phyloP scores from a whole-genome alignment of 2,113 vertebrate genomes.

The Brachyistius frenatus region DNA sequence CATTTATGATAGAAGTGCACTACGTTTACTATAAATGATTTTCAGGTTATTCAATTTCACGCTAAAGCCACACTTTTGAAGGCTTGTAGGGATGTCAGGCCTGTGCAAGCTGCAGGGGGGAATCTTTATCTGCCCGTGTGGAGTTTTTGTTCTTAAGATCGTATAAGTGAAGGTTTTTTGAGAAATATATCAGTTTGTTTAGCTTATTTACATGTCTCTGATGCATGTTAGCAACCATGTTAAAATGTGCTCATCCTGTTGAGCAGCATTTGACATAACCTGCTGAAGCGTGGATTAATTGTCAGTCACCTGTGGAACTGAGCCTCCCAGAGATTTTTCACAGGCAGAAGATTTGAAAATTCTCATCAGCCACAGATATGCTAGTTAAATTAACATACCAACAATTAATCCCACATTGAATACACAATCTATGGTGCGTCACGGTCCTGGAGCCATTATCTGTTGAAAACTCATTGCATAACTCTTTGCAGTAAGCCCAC shows the following conservation, averaged over 20 bases:
- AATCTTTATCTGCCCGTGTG: conserved; percentile 24
- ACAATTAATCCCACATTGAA: conserved; percentile 62
- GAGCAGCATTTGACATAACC: conserved; percentile 34
- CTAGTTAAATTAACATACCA: conserved; percentile 42
- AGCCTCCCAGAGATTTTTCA: conserved; percentile 47
- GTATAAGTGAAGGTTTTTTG: conserved; percentile 2
- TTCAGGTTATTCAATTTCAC: conserved; percentile 66
- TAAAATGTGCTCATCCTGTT: neutral
- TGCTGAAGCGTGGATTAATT: conserved; percentile 34
- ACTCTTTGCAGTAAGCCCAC: conserved; percentile 27
- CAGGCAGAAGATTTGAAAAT: conserved; percentile 23
- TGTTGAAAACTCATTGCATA: conserved; percentile 57
- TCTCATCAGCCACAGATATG: conserved; percentile 63
- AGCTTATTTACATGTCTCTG: too few species aligned
- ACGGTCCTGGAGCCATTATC: conserved; percentile 53
- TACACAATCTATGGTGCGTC: conserved; percentile 43
- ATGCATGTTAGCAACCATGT: conserved; percentile 18
- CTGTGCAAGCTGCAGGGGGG: neutral
- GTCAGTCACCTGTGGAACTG: conserved; percentile 60
- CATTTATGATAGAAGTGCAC: conserved; percentile 29
- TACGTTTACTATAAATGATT: conserved; percentile 39
- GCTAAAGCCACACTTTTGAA: conserved; percentile 39
- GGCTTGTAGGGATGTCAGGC: conserved; percentile 35
- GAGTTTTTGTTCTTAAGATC: conserved; percentile 14
- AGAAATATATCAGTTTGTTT: too few species aligned